phyloP scores from a whole-genome alignment of 1,140 invertebrate species.

The Globodera rostochiensis region DNA sequence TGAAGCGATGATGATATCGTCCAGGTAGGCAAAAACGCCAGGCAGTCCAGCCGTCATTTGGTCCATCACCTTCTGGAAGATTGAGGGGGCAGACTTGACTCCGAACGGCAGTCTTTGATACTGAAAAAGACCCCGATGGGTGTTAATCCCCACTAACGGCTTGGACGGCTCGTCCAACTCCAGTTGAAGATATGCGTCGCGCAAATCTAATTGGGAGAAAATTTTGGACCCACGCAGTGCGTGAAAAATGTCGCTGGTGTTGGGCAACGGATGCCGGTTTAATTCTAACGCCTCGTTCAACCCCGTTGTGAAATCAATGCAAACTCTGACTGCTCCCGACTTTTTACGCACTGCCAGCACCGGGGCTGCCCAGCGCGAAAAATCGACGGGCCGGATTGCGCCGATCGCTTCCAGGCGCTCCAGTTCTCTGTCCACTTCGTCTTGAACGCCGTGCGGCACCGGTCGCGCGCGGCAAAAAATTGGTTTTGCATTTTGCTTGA shows the following conservation, averaged over 20 bases:
- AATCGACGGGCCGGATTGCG: slow-evolving; percentile 56
- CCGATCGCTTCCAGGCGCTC: slow-evolving; percentile 44
- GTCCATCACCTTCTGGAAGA: slow-evolving; percentile 62
- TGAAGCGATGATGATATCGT: slow-evolving; percentile 39
- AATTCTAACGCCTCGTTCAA: too few relatives aligned
- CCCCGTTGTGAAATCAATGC: slow-evolving; percentile 56
- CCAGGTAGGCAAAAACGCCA: slow-evolving; percentile 48
- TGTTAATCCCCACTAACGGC: slow-evolving; percentile 22
- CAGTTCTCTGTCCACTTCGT: slow-evolving; percentile 59
- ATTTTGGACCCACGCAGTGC: slow-evolving; percentile 36
- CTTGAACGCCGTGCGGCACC: slow-evolving; percentile 53
- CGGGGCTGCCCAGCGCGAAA: too few relatives aligned
- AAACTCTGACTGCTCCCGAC: slow-evolving; percentile 57
- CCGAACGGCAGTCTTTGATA: slow-evolving; percentile 68
- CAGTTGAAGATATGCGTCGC: slow-evolving; percentile 42
- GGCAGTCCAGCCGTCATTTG: slow-evolving; percentile 56
- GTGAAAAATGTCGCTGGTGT: slow-evolving; percentile 36
- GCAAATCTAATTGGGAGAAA: slow-evolving; percentile 48
- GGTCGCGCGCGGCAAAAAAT: slow-evolving; percentile 44
- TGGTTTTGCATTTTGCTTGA: slow-evolving; percentile 34
- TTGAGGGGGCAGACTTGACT: slow-evolving; percentile 67
- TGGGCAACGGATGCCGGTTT: too few relatives aligned
- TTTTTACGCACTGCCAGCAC: too few relatives aligned
- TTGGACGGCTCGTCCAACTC: slow-evolving; percentile 29
- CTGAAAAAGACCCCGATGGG: slow-evolving; percentile 54